These are phyloP conservation scores for Ametastegia equiseti DNA, from an alignment of 2,888 invertebrate species.

Conservation along the genomic window DNA sequence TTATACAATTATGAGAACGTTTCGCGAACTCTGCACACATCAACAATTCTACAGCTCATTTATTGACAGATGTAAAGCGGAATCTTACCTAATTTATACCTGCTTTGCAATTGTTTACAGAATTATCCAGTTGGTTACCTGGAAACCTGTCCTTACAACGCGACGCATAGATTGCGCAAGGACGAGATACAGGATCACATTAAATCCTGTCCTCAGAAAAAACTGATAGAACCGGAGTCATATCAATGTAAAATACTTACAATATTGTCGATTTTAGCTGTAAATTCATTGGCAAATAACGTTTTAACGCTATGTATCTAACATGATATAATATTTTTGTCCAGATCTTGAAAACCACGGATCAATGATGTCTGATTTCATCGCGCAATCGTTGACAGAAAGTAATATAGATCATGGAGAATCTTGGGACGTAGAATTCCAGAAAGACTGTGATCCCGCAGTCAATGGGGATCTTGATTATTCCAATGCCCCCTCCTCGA, in stretches of 20 bases:
- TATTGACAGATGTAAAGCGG: background rate
- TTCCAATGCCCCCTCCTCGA: background rate
- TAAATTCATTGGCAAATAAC: background rate
- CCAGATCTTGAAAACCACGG: constrained; percentile 49
- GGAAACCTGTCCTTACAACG: constrained; percentile 70
- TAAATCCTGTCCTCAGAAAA: constrained; percentile 60
- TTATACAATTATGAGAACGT: too few species aligned
- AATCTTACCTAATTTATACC: constrained; percentile 24
- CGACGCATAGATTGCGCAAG: constrained; percentile 66
- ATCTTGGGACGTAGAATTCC: constrained; percentile 61
- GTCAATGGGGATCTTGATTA: background rate
- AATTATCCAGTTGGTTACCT: constrained; percentile 66
- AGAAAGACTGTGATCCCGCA: background rate
- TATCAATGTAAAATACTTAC: constrained; percentile 55
- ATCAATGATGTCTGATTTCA: background rate
- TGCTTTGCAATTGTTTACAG: constrained; percentile 54
- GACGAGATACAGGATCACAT: constrained; percentile 66
- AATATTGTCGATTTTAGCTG: too few species aligned
- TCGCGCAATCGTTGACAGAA: constrained; percentile 44
- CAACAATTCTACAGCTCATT: background rate
- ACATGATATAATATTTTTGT: constrained; percentile 24
- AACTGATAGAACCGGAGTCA: constrained; percentile 50
- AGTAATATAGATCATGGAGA: constrained; percentile 58
- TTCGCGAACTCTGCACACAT: background rate
- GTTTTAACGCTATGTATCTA: background rate